These are phyloP conservation scores for Dromococcyx pavoninus DNA, from an alignment of 2,797 vertebrate genomes.

Conservation along the genomic window DNA sequence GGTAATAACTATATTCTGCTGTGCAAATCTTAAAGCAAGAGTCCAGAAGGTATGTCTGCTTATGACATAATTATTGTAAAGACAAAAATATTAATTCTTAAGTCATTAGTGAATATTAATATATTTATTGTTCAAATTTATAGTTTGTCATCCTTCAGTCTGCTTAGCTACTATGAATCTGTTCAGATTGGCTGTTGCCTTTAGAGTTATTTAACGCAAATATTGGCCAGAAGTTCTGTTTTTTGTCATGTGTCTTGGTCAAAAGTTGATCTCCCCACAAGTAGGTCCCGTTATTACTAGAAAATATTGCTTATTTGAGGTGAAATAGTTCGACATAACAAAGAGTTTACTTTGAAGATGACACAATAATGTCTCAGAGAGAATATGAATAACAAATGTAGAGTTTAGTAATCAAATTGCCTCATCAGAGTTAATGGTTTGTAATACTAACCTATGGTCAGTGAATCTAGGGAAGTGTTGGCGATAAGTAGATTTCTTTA, in stretches of 20 bases:
- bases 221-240: neutral
- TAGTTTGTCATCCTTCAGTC: neutral
- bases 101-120: neutral
- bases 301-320: neutral
- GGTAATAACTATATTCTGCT: neutral
- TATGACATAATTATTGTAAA: neutral
- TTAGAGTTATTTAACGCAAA: neutral
- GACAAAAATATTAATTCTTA: neutral
- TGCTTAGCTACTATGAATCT: neutral
- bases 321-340: neutral
- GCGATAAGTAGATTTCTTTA: neutral
- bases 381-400: neutral
- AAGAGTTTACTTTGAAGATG: neutral
- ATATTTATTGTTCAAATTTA: neutral
- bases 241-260: neutral
- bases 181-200: neutral
- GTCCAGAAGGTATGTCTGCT: neutral
- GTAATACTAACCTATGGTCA: neutral
- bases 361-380: neutral
- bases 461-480: neutral
- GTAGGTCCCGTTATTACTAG: neutral
- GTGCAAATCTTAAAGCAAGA: neutral
- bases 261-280: neutral
- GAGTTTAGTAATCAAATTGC: neutral
- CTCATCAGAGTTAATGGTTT: neutral